Base-by-base conservation (phyloP, 1,140 invertebrate species). In the Formica selysi region DNA sequence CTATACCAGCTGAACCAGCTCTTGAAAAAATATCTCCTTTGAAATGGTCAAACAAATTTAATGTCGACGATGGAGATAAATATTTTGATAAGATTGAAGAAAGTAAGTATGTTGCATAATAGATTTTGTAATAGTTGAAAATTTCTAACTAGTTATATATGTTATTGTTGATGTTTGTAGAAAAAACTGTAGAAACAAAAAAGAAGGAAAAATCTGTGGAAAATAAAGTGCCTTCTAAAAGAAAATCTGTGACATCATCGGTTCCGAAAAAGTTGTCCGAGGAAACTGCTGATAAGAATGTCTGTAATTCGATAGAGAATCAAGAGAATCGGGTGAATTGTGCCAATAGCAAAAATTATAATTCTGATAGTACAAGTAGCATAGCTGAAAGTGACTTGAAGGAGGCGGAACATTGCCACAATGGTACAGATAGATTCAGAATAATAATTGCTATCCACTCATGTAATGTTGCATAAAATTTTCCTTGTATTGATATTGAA, bases 31-130 rank as follows among this genome's bases (percentile, higher is more conserved):
- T 95, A 89, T 95, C 94, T 54, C 94, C 95, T 1, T 87, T 95
- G 3, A 95, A 95, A 87, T 95, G 95, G 95, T 95, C 94, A 1
- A 95, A 95, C 78, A 95, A 95, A 91, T 94, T 95, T 54, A 95
- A 94, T 76, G 92, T 94, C 10, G 94, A 95, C 29, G 94, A 93
- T 22, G 90, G 87, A 32, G 93, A 95, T 64, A 92, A 91, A 13
- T 92, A 89, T 91, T 92, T 86, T 70, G 86, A 84, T 65, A 89
- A 90, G 88, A 86, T 87, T 87, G 89, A 92, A 79, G 91, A 92
- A 92, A 90, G 93, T 93, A 88, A 89, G 86, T 64, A 65, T 22
- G 22, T n/a, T 26, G 29, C 0, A 3, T 57, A 19, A 19, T 22
- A 48, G 19, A 80, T 19, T 51, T 51, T 19, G 48, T 19, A 51